Base-by-base conservation (phyloP, 2,113 vertebrate species). In the Mirza zaza region DNA sequence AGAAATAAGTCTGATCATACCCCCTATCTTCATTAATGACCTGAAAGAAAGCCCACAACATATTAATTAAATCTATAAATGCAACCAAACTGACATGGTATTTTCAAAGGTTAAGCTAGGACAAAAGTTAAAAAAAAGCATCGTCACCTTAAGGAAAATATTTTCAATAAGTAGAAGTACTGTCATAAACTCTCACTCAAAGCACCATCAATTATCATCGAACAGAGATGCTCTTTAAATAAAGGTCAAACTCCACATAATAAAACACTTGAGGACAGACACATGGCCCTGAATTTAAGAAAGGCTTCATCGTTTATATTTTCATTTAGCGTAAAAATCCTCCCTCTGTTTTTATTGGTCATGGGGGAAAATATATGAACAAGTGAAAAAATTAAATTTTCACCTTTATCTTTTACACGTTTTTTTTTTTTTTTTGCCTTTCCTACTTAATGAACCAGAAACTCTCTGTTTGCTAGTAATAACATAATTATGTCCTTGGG, bases 31-130 rank as follows among this genome's bases (percentile, higher is more conserved):
- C 97, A 97, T 96, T 97, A 95, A 96, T 95, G 85, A 87, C 94
- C 76, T 45, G 13, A 87, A 48, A 87, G 94, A 94, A 57, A 94
- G 92, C 36, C 52, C 45, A 95, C 70, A 95, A 92, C 77, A 90
- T 92, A 52, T 80, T 97, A 97, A 97, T 97, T 98, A 97, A 93
- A 95, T 96, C 83, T 82, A 97, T 90, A 96, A 97, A 95, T 96
- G 93, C 95, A 97, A 91, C 75, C 76, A 95, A 97, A 91, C 61
- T 91, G 80, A 95, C 84, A 92, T 65, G 91, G n/a, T 92, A 97
- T 98, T 98, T 98, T 76, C 76, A 98, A 97, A 98, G 96, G 96
- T 97, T 97, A 98, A 81, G 71, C 84, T 81, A 95, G 96, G 95
- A 95, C 87, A 97, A 97, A 97, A 87, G 94, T 96, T 95, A 73